A percentile compares a stretch with the other conserved stretches of the same genome.
These are phyloP conservation scores for Ornithoptera alexandrae DNA, from an alignment of 2,888 invertebrate genomes.

Conservation along the genomic window DNA sequence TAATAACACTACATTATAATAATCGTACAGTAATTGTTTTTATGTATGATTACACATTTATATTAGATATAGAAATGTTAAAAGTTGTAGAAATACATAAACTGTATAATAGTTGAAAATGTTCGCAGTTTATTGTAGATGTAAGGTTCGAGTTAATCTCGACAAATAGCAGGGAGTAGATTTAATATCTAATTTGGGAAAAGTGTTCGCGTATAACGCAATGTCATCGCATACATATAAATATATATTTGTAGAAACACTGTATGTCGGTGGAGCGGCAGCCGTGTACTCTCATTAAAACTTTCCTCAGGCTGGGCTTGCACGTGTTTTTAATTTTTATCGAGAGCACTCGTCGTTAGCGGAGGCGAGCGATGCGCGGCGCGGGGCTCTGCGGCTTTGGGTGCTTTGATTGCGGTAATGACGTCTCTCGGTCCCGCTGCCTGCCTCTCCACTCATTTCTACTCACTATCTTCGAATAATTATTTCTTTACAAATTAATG, in stretches of 20 bases:
- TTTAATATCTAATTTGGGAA: slow-evolving; percentile 36
- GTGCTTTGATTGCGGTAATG: slow-evolving; percentile 80
- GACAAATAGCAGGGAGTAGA: slow-evolving; percentile 7
- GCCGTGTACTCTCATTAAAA: slow-evolving; percentile 78
- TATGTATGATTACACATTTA: background rate
- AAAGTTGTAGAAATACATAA: background rate
- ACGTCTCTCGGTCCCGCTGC: slow-evolving; percentile 57
- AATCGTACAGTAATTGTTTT: too few relatives aligned
- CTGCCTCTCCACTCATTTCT: slow-evolving; percentile 57
- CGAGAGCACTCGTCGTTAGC: slow-evolving; percentile 78
- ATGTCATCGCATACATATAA: slow-evolving; percentile 4
- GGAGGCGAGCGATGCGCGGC: slow-evolving; percentile 39
- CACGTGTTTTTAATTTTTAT: slow-evolving; percentile 81
- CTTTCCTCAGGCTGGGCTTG: slow-evolving; percentile 77
- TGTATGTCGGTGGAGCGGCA: slow-evolving; percentile 54
- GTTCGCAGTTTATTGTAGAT: background rate
- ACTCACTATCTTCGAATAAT: slow-evolving; percentile 70
- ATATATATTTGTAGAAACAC: slow-evolving; percentile 35
- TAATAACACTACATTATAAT: too few relatives aligned
- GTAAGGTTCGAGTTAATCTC: background rate
- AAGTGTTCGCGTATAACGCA: slow-evolving; percentile 31
- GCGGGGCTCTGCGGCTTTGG: slow-evolving; percentile 58
- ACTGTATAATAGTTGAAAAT: background rate
- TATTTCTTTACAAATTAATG: slow-evolving; percentile 69
- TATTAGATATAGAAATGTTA: background rate